Base-by-base conservation (phyloP, 2,113 vertebrate species). In the Percopsis transmontana region DNA sequence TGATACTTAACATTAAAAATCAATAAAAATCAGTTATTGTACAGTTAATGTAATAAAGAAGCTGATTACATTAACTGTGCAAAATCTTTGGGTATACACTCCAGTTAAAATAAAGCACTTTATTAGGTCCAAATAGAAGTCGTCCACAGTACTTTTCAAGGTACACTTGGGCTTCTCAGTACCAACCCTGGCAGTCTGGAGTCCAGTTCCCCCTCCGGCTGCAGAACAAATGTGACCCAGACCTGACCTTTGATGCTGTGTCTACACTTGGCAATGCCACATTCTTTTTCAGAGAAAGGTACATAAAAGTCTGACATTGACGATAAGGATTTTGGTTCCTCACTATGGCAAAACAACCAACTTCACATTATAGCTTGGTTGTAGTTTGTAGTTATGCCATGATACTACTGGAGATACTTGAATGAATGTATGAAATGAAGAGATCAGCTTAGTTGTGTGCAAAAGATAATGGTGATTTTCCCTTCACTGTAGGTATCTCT, bases 211-310 rank as follows among this genome's bases (percentile, higher is more conserved):
- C 89, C 2, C 70, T 56, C 33, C 61, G 60, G 52, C 18, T 88
- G 48, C 76, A 79, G 65, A 77, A 90, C 56, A 91, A 67, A 72
- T 93, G 92, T 62, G 65, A 80, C 54, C 64, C 80, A 8, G 81
- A 89, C 47, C 21, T 89, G 74, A 87, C 86, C 27, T 93, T 93
- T 59, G 91, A 92, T 2, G 90, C 92, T 6, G 85, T 92, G 20
- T 84, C 88, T 27, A 86, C 79, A 41, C 47, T 92, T 12, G 88
- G 91, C 9, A 76, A 90, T 11, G 73, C 86, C 20, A 85, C 86
- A 23, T 83, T 92, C 65, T 91, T 92, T 78, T 91, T 93, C 65
- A 92, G 74, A 83, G 87, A 80, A n/a, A 88, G 72, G 92, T 88
- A 66, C 51, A 62, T 63, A 24, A n/a, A n/a, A 7, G n/a, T 18